Evolutionary conservation across 1,140 invertebrate species (phyloP).

Genomic region (Anoplolepis gracilipes): DNA sequence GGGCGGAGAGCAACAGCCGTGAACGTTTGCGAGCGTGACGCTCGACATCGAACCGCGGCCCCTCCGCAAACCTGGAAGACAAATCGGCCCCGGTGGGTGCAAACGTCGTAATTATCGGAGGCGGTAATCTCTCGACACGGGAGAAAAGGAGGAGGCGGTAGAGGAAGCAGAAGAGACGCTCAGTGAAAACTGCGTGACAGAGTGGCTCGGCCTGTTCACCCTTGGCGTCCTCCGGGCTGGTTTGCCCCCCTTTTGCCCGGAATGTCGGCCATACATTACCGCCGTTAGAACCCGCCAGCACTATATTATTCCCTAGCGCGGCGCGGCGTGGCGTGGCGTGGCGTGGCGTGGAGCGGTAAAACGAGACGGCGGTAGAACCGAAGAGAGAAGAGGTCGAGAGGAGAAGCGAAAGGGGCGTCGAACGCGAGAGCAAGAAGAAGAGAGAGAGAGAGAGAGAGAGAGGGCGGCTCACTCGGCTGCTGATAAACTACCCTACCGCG

Average conservation of each 20-base stretch:
- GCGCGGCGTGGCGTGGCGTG: constrained; percentile 55
- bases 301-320: constrained; percentile 78
- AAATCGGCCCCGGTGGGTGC: constrained; percentile 79
- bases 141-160: constrained; percentile 53
- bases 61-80: constrained; percentile 73
- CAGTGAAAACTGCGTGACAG: constrained; percentile 78
- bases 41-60: constrained; percentile 67
- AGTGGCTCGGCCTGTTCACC: constrained; percentile 76
- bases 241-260: constrained; percentile 75
- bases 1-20: constrained; percentile 46
- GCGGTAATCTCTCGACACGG: constrained; percentile 76
- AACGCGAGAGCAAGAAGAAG: background rate
- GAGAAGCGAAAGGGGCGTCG: constrained; percentile 1
- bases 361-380: constrained; percentile 43
- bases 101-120: constrained; percentile 81
- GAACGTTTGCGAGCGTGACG: constrained; percentile 65
- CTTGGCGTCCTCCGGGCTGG: constrained; percentile 71
- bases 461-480: constrained; percentile 66
- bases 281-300: constrained; percentile 78
- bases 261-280: constrained; percentile 79
- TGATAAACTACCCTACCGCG: constrained; percentile 80
- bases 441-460: constrained; percentile 17
- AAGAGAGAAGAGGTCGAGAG: constrained; percentile 32
- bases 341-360: constrained; percentile 66
- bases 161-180: constrained; percentile 71